Evolutionary conservation across 2,797 vertebrate species (phyloP).

Genomic region (Myotis pilosus): DNA sequence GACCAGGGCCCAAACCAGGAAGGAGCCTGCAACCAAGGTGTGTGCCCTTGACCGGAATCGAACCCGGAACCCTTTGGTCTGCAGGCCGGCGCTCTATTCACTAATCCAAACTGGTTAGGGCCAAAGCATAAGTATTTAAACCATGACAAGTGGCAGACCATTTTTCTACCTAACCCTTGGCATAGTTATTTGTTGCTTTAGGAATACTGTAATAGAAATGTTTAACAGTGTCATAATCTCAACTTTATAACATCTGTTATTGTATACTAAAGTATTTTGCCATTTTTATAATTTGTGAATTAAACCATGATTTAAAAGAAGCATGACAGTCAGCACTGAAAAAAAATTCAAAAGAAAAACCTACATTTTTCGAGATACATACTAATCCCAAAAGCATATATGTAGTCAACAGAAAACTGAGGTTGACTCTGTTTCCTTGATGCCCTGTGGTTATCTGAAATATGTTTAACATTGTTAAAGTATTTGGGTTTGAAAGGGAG

Average conservation of each 20-base stretch:
- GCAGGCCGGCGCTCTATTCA: no score
- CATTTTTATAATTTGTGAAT: neutral
- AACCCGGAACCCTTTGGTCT: no score
- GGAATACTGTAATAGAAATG: neutral
- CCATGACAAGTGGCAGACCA: neutral
- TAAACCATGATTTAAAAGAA: constrained; percentile 3
- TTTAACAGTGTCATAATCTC: neutral
- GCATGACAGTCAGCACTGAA: neutral
- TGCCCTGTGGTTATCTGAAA: neutral
- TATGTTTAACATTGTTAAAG: neutral
- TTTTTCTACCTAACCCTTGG: neutral
- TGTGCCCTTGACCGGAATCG: no score
- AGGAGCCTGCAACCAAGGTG: no score
- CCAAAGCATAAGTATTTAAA: neutral
- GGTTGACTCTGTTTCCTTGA: neutral
- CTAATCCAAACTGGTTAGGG: no score
- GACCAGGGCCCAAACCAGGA: no score
- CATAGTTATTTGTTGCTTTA: neutral
- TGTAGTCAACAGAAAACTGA: neutral
- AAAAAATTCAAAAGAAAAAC: neutral
- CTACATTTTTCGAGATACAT: neutral
- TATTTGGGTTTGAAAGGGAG: neutral
- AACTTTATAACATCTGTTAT: neutral
- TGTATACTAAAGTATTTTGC: neutral
- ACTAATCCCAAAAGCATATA: neutral